Percentiles rank a stretch among this genome's conserved stretches.
phyloP scores from a whole-genome alignment of 1,140 invertebrate species.

The Drosophila grimshawi region DNA sequence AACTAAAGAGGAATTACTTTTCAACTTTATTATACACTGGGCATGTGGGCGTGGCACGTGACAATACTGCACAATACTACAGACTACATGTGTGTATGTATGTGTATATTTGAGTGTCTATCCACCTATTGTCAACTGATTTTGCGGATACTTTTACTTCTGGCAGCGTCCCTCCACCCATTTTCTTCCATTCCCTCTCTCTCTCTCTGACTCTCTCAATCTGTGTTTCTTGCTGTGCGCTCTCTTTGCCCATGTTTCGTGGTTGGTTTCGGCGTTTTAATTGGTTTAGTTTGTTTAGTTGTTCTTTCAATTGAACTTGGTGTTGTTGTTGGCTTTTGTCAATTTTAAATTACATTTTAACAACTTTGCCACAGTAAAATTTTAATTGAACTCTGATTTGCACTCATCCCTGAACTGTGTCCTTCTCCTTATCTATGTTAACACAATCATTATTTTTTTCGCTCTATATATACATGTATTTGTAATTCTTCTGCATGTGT shows the following conservation, averaged over 20 bases:
- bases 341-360: constrained; percentile 73
- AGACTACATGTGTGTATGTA: constrained; percentile 6
- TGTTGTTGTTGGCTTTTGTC: constrained; percentile 43
- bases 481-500: constrained; percentile 21
- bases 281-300: constrained; percentile 36
- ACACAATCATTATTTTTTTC: not conserved
- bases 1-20: constrained; percentile 81
- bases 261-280: constrained; percentile 46
- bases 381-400: constrained; percentile 73
- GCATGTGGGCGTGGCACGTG: constrained; percentile 34
- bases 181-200: not conserved
- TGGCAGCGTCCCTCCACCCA: constrained; percentile 7
- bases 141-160: constrained; percentile 50
- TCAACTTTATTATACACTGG: constrained; percentile 69
- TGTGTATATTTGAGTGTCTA: constrained; percentile 9
- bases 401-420: constrained; percentile 8
- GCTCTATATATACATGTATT: not conserved
- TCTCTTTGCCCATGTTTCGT: constrained; percentile 45
- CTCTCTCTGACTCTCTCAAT: not conserved
- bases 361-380: constrained; percentile 49
- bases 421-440: not conserved
- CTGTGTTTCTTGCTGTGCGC: not conserved
- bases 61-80: constrained; percentile 35
- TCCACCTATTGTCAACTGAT: constrained; percentile 40
- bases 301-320: constrained; percentile 27